A percentile compares a stretch with the other conserved stretches of the same genome.
Evolutionary conservation across 2,888 invertebrate species (phyloP).

Genomic region (Zeuzera pyrina): DNA sequence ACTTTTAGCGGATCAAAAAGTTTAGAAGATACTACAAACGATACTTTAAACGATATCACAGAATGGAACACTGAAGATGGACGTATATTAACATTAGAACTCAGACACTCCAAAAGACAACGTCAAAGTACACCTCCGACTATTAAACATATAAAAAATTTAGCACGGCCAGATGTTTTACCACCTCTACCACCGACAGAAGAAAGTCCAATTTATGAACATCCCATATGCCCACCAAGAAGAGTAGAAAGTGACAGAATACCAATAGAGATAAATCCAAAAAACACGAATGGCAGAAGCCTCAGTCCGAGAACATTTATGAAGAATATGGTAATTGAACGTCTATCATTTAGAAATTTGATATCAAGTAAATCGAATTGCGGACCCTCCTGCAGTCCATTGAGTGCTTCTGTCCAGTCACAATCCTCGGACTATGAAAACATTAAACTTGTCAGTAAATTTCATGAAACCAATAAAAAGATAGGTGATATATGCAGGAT

Average conservation of each 20-base stretch:
- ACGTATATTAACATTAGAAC: slow-evolving; percentile 79
- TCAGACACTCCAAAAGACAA: slow-evolving; percentile 82
- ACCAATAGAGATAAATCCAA: slow-evolving; percentile 65
- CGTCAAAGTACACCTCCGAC: slow-evolving; percentile 72
- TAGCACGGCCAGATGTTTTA: slow-evolving; percentile 78
- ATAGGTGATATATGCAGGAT: slow-evolving; percentile 30
- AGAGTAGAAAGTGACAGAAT: slow-evolving; percentile 48
- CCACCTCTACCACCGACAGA: slow-evolving; percentile 75
- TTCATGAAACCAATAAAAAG: slow-evolving; percentile 16
- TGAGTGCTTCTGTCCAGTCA: slow-evolving; percentile 67
- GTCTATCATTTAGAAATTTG: too few species aligned
- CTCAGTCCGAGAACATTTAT: slow-evolving; percentile 57
- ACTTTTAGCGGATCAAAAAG: slow-evolving; percentile 42
- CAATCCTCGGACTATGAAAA: slow-evolving; percentile 68
- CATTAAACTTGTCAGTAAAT: slow-evolving; percentile 24
- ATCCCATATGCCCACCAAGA: slow-evolving; percentile 70
- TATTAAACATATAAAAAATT: slow-evolving; percentile 53
- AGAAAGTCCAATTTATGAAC: slow-evolving; percentile 70
- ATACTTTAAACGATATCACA: slow-evolving; percentile 39
- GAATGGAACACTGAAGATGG: slow-evolving; percentile 71
- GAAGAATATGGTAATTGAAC: slow-evolving; percentile 35
- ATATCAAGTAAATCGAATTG: slow-evolving; percentile 28
- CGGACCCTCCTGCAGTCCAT: slow-evolving; percentile 46
- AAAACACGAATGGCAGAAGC: slow-evolving; percentile 80
- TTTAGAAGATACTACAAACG: slow-evolving; percentile 35